A percentile compares a stretch with the other conserved stretches of the same genome.
These are phyloP conservation scores for Idaea biselata DNA, from an alignment of 2,888 invertebrate species.

Conservation along the genomic window DNA sequence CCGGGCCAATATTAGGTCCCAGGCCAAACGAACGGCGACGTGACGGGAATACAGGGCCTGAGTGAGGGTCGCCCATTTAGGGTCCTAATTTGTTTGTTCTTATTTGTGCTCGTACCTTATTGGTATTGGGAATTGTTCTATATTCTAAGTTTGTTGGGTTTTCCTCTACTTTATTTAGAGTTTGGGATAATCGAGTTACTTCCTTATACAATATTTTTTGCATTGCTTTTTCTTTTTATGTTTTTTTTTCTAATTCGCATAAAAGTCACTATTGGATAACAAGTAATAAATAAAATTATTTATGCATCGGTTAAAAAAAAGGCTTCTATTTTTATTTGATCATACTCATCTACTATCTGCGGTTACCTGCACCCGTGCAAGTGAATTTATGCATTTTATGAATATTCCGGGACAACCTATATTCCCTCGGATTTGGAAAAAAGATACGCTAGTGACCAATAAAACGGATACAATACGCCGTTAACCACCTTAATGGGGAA, in stretches of 20 bases:
- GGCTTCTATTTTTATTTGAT: too few relatives aligned
- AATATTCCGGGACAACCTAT: too few relatives aligned
- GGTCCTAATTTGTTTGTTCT: neutral
- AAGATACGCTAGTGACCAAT: neutral
- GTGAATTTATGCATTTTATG: too few relatives aligned
- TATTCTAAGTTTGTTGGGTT: neutral
- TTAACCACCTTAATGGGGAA: neutral
- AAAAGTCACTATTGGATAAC: too few relatives aligned
- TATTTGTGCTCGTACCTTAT: neutral
- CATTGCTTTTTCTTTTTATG: neutral
- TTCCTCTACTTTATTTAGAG: neutral
- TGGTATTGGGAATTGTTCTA: neutral
- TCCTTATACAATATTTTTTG: neutral
- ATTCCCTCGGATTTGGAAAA: neutral
- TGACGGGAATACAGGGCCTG: neutral
- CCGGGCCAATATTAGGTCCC: neutral
- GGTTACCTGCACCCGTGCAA: too few relatives aligned
- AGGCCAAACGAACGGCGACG: neutral
- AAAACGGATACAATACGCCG: neutral
- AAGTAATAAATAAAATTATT: too few relatives aligned
- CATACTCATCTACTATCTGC: too few relatives aligned
- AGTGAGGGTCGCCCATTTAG: neutral
- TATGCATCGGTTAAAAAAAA: too few relatives aligned
- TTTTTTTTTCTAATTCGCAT: neutral
- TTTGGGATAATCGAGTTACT: neutral